Conservation (phyloP, 2,888 invertebrate genomes). For the Perithous albicinctus region DNA sequence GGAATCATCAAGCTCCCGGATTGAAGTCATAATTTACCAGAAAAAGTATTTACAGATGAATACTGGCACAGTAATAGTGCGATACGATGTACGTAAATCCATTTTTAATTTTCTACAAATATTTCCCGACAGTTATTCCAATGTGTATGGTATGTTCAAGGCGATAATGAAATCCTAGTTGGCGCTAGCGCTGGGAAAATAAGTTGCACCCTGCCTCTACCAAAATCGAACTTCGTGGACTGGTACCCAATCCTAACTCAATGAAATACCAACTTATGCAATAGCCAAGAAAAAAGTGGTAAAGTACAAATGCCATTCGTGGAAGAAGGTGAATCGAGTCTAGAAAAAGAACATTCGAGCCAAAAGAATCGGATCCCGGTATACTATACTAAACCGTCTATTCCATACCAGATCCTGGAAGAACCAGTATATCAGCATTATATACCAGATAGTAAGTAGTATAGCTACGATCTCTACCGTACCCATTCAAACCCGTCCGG, state of each 20-base stretch:
- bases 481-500: constrained; percentile 70
- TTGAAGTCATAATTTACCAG: constrained; percentile 16
- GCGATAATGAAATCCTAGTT: constrained; percentile 59
- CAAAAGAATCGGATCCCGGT: constrained; percentile 47
- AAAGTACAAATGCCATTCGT: constrained; percentile 17
- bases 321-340: constrained; percentile 15
- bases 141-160: constrained; percentile 33
- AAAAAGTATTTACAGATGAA: too few species aligned
- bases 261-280: constrained; percentile 23
- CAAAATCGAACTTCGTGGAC: constrained; percentile 6
- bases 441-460: constrained; percentile 35
- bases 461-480: constrained; percentile 41
- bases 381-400: constrained; percentile 13
- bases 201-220: background rate
- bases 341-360: constrained; percentile 38
- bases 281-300: background rate
- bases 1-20: too few species aligned
- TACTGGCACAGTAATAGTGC: background rate
- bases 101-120: constrained; percentile 53
- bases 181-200: constrained; percentile 19
- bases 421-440: constrained; percentile 36
- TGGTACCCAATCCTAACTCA: constrained; percentile 13
- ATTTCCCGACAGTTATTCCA: constrained; percentile 52
- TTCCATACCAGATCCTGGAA: background rate
- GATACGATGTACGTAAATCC: constrained; percentile 46